These are phyloP conservation scores for Stegodyphus dumicola DNA, from an alignment of 1,140 invertebrate genomes.

Conservation along the genomic window DNA sequence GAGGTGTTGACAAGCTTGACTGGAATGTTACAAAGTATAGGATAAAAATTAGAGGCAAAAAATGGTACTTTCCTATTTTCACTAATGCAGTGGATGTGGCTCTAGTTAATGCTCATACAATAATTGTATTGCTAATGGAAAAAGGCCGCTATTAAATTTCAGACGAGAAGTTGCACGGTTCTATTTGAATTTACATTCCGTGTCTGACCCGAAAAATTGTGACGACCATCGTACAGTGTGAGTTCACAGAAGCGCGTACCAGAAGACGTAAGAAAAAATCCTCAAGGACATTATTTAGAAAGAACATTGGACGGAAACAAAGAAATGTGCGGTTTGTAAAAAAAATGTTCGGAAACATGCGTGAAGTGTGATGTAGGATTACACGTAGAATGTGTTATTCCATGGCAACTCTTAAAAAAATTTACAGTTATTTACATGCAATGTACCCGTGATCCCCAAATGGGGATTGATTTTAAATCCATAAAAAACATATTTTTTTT, in stretches of 20 bases:
- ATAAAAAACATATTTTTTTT: no score
- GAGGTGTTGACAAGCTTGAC: conserved; percentile 35
- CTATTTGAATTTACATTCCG: conserved; percentile 38
- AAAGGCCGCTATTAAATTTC: conserved; percentile 38
- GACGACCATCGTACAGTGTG: neutral
- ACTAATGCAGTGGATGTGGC: conserved; percentile 38
- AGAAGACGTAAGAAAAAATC: conserved; percentile 38
- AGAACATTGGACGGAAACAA: conserved; percentile 37
- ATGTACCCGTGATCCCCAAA: no score
- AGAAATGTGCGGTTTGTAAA: no score
- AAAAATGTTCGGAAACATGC: no score
- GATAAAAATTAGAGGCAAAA: conserved; percentile 40
- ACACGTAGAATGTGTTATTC: conserved; percentile 30
- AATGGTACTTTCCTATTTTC: conserved; percentile 40
- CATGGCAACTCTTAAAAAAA: no score
- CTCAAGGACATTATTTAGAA: conserved; percentile 38
- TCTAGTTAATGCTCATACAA: conserved; percentile 42
- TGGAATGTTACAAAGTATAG: conserved; percentile 30
- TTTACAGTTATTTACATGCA: no score
- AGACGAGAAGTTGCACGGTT: conserved; percentile 36
- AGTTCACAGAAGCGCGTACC: conserved; percentile 10
- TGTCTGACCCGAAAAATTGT: conserved; percentile 33
- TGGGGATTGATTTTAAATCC: no score
- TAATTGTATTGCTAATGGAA: conserved; percentile 37
- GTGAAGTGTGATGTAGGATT: conserved; percentile 35